Conservation (phyloP, 1,140 invertebrate species). For the Zophobas atratus region DNA sequence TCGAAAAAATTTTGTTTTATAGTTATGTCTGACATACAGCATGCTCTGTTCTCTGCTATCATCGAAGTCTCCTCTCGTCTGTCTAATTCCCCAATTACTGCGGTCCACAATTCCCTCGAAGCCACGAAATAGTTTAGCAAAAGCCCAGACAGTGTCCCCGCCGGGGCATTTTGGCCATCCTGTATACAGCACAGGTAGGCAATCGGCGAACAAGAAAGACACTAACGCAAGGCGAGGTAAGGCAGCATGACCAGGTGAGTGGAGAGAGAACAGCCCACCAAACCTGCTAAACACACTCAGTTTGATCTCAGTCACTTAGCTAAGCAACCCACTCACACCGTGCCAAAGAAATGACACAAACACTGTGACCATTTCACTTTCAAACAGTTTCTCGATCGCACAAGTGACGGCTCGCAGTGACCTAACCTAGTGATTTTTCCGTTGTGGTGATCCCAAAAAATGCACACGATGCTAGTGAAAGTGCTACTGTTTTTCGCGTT, state of each 20-base stretch:
- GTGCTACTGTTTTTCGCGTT: conserved; percentile 36
- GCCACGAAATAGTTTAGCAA: not conserved
- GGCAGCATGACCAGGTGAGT: conserved; percentile 39
- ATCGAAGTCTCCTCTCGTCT: too few relatives aligned
- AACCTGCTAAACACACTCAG: conserved; percentile 43
- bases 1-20: not conserved
- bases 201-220: conserved; percentile 39
- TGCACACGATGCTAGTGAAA: conserved; percentile 37
- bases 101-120: not conserved
- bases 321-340: conserved; percentile 36
- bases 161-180: not conserved
- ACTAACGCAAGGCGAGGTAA: conserved; percentile 34
- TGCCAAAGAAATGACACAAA: conserved; percentile 47
- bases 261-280: conserved; percentile 43
- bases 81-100: not conserved
- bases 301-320: conserved; percentile 46
- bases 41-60: too few relatives aligned
- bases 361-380: conserved; percentile 47
- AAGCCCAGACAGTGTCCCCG: not conserved
- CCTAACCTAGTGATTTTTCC: not conserved
- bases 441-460: conserved; percentile 11
- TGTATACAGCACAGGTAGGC: conserved; percentile 26
- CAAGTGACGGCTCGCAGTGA: conserved; percentile 19
- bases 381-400: conserved; percentile 20
- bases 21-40: not conserved